Base-by-base conservation (phyloP, 2,113 vertebrate species). In the Dolichallabes microphthalmus region DNA sequence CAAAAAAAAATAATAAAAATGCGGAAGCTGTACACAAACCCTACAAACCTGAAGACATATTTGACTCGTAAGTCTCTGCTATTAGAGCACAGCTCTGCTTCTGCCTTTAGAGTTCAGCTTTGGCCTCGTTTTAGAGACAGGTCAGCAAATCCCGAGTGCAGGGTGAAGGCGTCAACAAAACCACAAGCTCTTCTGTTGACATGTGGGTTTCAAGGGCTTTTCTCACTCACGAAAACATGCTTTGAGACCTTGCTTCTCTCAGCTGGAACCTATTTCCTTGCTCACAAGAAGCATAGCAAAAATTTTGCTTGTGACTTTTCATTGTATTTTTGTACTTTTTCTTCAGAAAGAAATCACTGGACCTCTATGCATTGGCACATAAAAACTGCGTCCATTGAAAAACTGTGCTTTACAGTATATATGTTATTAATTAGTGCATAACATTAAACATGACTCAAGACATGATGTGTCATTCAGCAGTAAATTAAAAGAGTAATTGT, bases 81-180 rank as follows among this genome's bases (percentile, higher is more conserved):
- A 79, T 85, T 53, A 77, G 20, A 78, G 53, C 57, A 4, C 30
- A 39, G 27, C 55, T 35, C 15, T 25, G 13, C 80, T 73, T 69
- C 63, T 69, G 10, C 50, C 53, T 80, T 60, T 60, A 39, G 11
- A 73, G 39, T 81, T 45, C 14, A 66, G 39, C 60, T 92, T 86
- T 74, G 88, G 90, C 86, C 85, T 86, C 27, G 83, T 92, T 91
- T 90, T 77, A 78, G 61, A 74, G 88, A 83, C 89, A 88, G 88
- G 85, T 91, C 88, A 91, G 90, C n/a, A 22, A 52, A 87, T 80
- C 86, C 82, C 84, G 52, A 45, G 57, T 74, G 80, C 39, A 86
- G 82, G 66, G 64, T 82, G 69, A 89, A 88, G 82, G 84, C 76
- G 63, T 85, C 77, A 91, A 92, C 88, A 85, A 80, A 68, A 86